Base-by-base conservation (phyloP, 2,888 invertebrate genomes). In the Megastigmus dorsalis region DNA sequence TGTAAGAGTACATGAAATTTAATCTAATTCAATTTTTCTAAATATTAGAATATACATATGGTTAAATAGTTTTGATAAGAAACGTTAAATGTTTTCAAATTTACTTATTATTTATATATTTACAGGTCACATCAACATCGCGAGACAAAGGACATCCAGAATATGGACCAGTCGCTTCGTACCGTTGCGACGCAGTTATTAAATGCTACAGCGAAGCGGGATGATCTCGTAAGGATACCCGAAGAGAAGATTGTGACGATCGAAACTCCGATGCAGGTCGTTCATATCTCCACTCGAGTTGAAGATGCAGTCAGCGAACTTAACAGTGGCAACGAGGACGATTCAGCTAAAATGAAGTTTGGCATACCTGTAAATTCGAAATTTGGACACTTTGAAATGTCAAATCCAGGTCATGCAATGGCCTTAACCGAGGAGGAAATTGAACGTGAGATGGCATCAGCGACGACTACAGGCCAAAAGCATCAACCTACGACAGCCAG, bases 321-420 rank as follows among this genome's bases (percentile, higher is more conserved):
- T 66, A 15, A 43, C 75, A 38, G 69, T 68, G 3, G 80, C 76
- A 15, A 80, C 79, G 26, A 77, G 76, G 26, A 80, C 71, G 81
- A 82, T 7, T 66, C 80, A 0, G 60, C 69, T 28, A 79, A 76
- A 3, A 62, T 80, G 36, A 81, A 81, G 48, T 84, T 82, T 30
- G 85, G 85, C 3, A 81, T 88, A 48, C 86, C 87, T 0, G 76
- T 82, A 0, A 88, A 88, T 76, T 88, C 88, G 0, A 88, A 88
- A 75, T 88, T 86, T 63, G 82, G 83, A 3, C 85, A 84, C 63
- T 86, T 87, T 78, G 86, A 87, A 65, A 78, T 77, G 28, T 82
- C 85, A 15, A 93, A 93, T 82, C 90, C 90, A 7, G 94, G 94
- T 2, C 89, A 93, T 75, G 93, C 93, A 9, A 91, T 93, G 75